These are phyloP conservation scores for Aphaenogaster rudis DNA, from an alignment of 1,140 invertebrate species.

Conservation along the genomic window DNA sequence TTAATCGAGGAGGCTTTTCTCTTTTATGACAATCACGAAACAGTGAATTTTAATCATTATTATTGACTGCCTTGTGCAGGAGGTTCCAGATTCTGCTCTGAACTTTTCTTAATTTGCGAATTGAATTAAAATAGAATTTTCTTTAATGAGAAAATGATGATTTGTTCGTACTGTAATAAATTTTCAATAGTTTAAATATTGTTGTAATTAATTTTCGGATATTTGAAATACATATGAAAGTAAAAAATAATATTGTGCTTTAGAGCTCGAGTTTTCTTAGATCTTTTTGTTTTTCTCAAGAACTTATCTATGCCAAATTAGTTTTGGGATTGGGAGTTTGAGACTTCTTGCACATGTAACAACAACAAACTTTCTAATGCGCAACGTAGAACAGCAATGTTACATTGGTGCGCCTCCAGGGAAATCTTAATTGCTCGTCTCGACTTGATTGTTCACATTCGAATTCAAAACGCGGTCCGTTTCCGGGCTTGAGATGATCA, in stretches of 20 bases:
- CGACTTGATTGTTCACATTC: slow-evolving; percentile 4
- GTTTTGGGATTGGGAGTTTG: slow-evolving; percentile 3
- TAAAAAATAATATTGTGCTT: not conserved
- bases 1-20: not conserved
- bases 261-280: not conserved
- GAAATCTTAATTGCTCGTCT: slow-evolving; percentile 47
- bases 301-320: not conserved
- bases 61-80: not conserved
- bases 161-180: not conserved
- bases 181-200: not conserved
- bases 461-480: not conserved
- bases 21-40: not conserved
- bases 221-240: not conserved
- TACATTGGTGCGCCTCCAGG: slow-evolving; percentile 8
- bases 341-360: not conserved
- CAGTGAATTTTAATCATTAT: not conserved
- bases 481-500: slow-evolving; percentile 20
- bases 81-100: not conserved
- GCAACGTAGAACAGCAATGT: not conserved
- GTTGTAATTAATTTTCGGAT: not conserved
- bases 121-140: not conserved
- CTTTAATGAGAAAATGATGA: not conserved
- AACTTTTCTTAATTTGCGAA: not conserved
- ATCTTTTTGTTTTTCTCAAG: not conserved
- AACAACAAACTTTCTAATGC: not conserved